phyloP scores from a whole-genome alignment of 2,888 invertebrate genomes.

The Noctua janthina region DNA sequence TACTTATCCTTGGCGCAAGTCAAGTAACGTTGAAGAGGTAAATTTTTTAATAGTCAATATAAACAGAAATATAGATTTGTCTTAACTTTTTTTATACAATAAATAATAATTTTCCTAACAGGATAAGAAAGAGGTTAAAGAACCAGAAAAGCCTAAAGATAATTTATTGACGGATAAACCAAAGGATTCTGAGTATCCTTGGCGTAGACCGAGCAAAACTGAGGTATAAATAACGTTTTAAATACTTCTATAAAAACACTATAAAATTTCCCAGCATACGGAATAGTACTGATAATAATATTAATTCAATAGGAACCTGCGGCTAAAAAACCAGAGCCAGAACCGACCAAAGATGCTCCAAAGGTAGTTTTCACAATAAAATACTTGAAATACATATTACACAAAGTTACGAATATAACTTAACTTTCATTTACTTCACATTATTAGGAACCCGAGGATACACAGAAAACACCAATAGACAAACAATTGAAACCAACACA shows the following conservation, averaged over 20 bases:
- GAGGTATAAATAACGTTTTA: conserved; percentile 67
- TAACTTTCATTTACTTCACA: conserved; percentile 39
- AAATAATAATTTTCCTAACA: conserved; percentile 39
- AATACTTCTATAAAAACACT: neutral
- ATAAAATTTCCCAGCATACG: neutral
- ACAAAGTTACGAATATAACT: conserved; percentile 14
- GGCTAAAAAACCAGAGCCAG: conserved; percentile 34
- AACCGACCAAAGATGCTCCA: conserved; percentile 42
- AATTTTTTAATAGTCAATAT: conserved; percentile 10
- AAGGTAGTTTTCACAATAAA: conserved; percentile 46
- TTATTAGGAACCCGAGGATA: conserved; percentile 73
- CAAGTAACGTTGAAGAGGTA: conserved; percentile 64
- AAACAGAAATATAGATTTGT: neutral
- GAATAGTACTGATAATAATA: conserved; percentile 7
- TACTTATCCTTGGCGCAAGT: conserved; percentile 54
- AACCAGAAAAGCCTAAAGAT: conserved; percentile 57
- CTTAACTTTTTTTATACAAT: neutral
- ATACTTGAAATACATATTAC: conserved; percentile 3
- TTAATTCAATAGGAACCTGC: conserved; percentile 50
- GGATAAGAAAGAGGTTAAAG: conserved; percentile 54
- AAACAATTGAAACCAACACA: conserved; percentile 69
- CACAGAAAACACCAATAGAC: conserved; percentile 65
- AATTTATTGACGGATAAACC: conserved; percentile 47
- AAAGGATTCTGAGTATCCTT: conserved; percentile 63
- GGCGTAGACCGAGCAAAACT: conserved; percentile 66